phyloP scores from a whole-genome alignment of 2,888 invertebrate species.

The Epinotia ramella region DNA sequence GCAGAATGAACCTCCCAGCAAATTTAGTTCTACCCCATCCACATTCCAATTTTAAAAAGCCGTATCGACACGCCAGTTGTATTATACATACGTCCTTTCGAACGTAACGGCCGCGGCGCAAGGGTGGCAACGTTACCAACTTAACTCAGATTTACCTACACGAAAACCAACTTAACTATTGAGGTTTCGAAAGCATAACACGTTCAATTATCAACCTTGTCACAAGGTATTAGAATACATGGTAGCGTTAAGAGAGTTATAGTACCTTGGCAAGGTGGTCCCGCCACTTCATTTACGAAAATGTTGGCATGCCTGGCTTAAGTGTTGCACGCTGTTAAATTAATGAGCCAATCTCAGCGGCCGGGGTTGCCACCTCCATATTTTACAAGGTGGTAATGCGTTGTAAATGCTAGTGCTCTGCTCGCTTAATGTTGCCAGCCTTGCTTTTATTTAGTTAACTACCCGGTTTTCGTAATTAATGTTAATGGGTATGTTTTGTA shows the following conservation, averaged over 20 bases:
- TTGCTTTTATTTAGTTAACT: conserved; percentile 44
- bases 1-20: conserved; percentile 46
- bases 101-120: conserved; percentile 53
- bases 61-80: not conserved
- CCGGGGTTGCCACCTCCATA: conserved; percentile 76
- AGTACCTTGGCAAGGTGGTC: conserved; percentile 61
- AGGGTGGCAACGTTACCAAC: conserved; percentile 70
- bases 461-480: conserved; percentile 42
- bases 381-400: conserved; percentile 84
- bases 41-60: not conserved
- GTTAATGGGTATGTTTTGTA: conserved; percentile 36
- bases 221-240: not conserved
- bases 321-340: conserved; percentile 84
- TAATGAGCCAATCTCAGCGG: conserved; percentile 83
- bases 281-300: conserved; percentile 82
- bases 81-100: conserved; percentile 2
- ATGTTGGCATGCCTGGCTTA: conserved; percentile 81
- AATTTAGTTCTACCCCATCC: conserved; percentile 46
- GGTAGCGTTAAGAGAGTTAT: conserved; percentile 45
- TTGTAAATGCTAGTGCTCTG: conserved; percentile 53
- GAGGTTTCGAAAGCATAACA: conserved; percentile 30
- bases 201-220: conserved; percentile 46
- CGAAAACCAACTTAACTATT: conserved; percentile 48
- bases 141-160: conserved; percentile 58
- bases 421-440: conserved; percentile 42